phyloP scores from a whole-genome alignment of 2,113 vertebrate species.

The Erythrolamprus reginae region DNA sequence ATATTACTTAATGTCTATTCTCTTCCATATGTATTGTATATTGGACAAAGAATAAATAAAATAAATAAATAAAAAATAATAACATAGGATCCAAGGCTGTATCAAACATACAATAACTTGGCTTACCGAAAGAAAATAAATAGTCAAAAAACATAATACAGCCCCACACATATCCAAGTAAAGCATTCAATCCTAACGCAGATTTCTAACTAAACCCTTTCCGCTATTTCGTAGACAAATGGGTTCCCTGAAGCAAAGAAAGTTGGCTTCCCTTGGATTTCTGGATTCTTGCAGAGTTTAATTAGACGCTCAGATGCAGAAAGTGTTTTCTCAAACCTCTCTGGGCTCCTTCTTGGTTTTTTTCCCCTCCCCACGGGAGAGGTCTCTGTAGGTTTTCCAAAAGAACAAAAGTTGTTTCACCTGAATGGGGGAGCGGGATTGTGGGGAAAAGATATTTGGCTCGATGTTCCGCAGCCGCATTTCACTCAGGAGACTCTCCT shows the following conservation, averaged over 20 bases:
- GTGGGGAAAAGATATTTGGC: not conserved
- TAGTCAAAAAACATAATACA: not conserved
- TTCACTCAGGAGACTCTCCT: not conserved
- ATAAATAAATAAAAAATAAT: too few relatives aligned
- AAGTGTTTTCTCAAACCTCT: not conserved
- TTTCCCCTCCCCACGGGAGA: not conserved
- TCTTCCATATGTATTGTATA: too few relatives aligned
- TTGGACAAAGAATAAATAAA: too few relatives aligned
- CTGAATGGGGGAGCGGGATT: not conserved
- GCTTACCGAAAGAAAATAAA: not conserved
- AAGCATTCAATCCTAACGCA: not conserved
- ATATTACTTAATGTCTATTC: too few relatives aligned
- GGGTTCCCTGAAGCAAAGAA: not conserved
- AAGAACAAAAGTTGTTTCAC: not conserved
- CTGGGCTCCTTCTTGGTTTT: not conserved
- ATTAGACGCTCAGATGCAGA: not conserved
- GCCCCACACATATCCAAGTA: not conserved
- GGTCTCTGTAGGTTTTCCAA: not conserved
- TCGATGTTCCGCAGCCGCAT: not conserved
- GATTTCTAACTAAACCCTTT: not conserved
- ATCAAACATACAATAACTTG: not conserved
- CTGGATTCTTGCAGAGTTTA: not conserved
- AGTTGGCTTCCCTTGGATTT: not conserved
- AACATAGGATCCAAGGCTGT: not conserved
- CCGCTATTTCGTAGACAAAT: not conserved